phyloP scores from a whole-genome alignment of 2,888 invertebrate species.

The Drosophila prolongata region DNA sequence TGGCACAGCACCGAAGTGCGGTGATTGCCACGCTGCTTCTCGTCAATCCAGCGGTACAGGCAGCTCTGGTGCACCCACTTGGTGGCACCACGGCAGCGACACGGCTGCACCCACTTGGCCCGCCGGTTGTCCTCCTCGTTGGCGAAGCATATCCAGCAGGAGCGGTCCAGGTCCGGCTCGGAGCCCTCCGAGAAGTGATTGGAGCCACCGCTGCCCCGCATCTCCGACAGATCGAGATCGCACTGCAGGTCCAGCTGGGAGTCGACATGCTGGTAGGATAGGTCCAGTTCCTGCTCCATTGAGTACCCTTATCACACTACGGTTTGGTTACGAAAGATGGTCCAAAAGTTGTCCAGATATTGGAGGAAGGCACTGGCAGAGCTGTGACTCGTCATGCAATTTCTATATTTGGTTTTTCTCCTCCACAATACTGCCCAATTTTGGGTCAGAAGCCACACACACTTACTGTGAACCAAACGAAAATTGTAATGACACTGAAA shows the following conservation, averaged over 20 bases:
- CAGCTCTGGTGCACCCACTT: constrained; percentile 99
- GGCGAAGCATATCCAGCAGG: constrained; percentile 99
- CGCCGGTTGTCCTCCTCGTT: constrained; percentile 95
- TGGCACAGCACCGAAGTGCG: constrained; percentile 93
- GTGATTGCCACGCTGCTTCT: constrained; percentile 96
- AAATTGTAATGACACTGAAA: background rate
- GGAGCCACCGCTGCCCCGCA: constrained; percentile 15
- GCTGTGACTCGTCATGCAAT: no score
- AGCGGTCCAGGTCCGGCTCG: constrained; percentile 82
- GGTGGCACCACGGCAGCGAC: constrained; percentile 95
- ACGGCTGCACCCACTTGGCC: constrained; percentile 97
- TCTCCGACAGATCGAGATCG: no score
- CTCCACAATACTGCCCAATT: no score
- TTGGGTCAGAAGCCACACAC: background rate
- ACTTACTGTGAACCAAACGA: background rate
- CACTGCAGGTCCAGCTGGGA: background rate
- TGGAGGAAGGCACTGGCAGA: no score
- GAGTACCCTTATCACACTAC: no score
- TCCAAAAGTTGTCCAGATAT: no score
- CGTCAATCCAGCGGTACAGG: constrained; percentile 98
- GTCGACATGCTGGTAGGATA: background rate
- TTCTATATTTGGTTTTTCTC: no score
- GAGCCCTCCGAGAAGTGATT: background rate
- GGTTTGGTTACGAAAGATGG: no score
- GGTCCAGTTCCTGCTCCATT: background rate